Evolutionary conservation across 2,888 invertebrate species (phyloP), one percentile per base, ranked within the genome.

Genomic region (Cinara cedri): DNA sequence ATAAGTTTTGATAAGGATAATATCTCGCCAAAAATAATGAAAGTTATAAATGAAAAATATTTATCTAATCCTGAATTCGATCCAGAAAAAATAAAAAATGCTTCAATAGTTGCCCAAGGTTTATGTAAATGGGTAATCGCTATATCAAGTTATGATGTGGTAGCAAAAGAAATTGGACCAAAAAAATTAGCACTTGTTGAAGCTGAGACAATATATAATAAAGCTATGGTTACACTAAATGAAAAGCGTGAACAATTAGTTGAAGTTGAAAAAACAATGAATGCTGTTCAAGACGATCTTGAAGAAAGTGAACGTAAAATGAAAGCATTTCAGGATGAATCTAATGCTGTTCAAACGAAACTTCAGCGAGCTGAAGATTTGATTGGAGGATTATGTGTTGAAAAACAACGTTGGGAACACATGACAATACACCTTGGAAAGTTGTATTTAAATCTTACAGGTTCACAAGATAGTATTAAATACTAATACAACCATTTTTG

Each of bases 61-160:
- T 87, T 95, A 84, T 89, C 88, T 49, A 95, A 96, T 84, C 92
- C 94, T 78, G 93, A 92, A 72, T 97, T 97, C 85, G 95, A 95
- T 85, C 96, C 96, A 0, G 96, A 96, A 66, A 96, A 96, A 87
- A 90, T 97, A 49, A 92, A 91, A 84, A 87, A 90, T 0, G 95
- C 95, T 0, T 96, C 97, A 0, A 91, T 92, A 0, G 97, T 97
- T 10, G 94, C 94, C 84, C 96, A 97, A 87, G 96, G 93, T 89
- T 85, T 95, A 84, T 97, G 97, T 85, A 93, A 93, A 84, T 98
- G 98, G 98, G 94, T 97, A 34, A 91, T 94, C 82, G 98, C 98
- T 0, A 92, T 98, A 86, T 94, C 96, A 1, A 94, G 96, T 84
- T 98, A 98, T 85, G 97, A 98, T 86, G 92, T 92, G 84, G 96